Evolutionary conservation across 2,797 vertebrate species (phyloP), one percentile per base, ranked within the genome.

Genomic region (Coregonus sp.): DNA sequence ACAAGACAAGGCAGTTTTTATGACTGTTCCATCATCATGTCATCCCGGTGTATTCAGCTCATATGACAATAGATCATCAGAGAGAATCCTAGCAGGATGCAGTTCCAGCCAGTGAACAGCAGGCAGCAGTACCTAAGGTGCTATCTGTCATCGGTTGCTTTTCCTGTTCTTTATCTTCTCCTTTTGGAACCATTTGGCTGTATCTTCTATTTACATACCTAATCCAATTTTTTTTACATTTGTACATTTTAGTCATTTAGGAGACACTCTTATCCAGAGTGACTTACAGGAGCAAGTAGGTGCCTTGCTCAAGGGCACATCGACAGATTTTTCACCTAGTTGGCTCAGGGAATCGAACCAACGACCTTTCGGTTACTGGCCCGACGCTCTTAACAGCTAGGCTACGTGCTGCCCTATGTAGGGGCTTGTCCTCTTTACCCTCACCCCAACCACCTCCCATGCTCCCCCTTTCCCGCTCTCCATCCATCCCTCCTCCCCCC

Each of bases 41-140:
- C 88, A 89, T 83, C 75, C 78, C 33, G 11, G 71, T 75, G 78
- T 63, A 82, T 86, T 91, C 82, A 87, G 80, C 3, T 12, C n/a
- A 7, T 31, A 68, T 40, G 56, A 77, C 14, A 63, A 54, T 29
- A 29, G 71, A 50, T 51, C 25, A 40, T 70, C 40, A 70, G 7
- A 51, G 3, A 40, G 4, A 70, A 20, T 71, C 4, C n/a, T 5
- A 15, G 65, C n/a, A 5, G 4, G 1, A 77, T 90, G 91, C 83
- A 89, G 90, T 90, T 88, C 78, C 90, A 89, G 80, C 86, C 75
- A 83, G 74, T 89, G 82, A 86, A 87, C 90, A 89, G 90, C 87
- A 91, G 88, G 88, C 83, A 90, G 91, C 91, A 89, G 80, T 87
- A 84, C 6, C 7, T 31, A 52, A 54, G 14, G 31, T 72, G 59